Base-by-base conservation (phyloP, 1,140 invertebrate genomes). In the Periplaneta americana region DNA sequence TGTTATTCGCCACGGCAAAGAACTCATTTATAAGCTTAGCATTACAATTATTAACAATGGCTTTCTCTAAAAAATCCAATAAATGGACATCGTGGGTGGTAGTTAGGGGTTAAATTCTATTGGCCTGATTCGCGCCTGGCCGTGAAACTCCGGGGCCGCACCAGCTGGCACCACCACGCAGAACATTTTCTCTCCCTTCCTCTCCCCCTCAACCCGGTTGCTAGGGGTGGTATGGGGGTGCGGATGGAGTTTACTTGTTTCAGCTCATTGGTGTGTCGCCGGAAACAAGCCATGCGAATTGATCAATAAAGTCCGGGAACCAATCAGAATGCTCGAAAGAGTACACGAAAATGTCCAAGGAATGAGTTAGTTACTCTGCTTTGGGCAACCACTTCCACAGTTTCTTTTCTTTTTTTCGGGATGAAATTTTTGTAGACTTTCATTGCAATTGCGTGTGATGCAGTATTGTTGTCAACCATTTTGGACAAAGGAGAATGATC, bases 261-360 rank as follows among this genome's bases (percentile, higher is more conserved):
- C 75, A 77, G 75, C 75, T 77, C 75, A 77, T 77, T 77, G 75
- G 75, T 36, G 75, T 77, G 75, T 77, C 75, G 35, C 75, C 75
- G 75, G 75, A 77, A 77, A 77, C 75, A 77, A 77, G 75, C 35
- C 33, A 77, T 34, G 75, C 75, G 35, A 6, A 77, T 36, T 34
- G 75, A 77, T 77, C 75, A 77, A 77, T 77, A 77, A 77, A 77
- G 4, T n/a, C 22, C 33, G 35, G 18, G 75, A 34, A 33, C 75
- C 75, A 77, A 77, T 77, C 75, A 77, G 31, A 34, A 31, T n/a
- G 35, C 75, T 34, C n/a, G 1, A 66, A 66, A 66, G 48, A 66
- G 48, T 66, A 66, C 22, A 66, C 48, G 22, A 66, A n/a, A 28
- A n/a, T n/a, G n/a, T n/a, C 48, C 48, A 28, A 66, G 48, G 22